Percentiles rank a stretch among this genome's conserved stretches.
phyloP scores from a whole-genome alignment of 2,888 invertebrate genomes.

The Drosophila hawaiiensis region DNA sequence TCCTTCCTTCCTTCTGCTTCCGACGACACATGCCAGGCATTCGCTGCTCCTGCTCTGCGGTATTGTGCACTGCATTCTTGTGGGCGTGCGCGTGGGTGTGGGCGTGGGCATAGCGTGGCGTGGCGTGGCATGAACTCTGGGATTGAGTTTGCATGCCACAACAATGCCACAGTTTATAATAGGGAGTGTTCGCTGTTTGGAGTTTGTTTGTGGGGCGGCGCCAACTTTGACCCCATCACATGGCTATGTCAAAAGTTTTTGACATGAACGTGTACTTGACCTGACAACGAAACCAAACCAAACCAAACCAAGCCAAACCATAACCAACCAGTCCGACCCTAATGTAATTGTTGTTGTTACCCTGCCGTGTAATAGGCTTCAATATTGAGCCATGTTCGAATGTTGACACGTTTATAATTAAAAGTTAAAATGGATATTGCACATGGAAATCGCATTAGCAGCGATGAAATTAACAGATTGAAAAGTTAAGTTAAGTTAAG shows the following conservation, averaged over 20 bases:
- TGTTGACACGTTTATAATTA: slow-evolving; percentile 59
- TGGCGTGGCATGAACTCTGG: slow-evolving; percentile 1
- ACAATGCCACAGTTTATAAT: slow-evolving; percentile 59
- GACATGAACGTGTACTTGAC: slow-evolving; percentile 73
- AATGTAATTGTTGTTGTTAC: slow-evolving; percentile 29
- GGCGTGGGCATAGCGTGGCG: background rate
- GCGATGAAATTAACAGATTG: background rate
- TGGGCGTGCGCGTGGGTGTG: slow-evolving; percentile 33
- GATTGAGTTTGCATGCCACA: slow-evolving; percentile 46
- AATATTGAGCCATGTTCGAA: slow-evolving; percentile 28
- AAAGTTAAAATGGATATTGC: slow-evolving; percentile 22
- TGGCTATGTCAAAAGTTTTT: slow-evolving; percentile 67
- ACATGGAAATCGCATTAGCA: slow-evolving; percentile 1
- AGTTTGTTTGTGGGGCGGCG: slow-evolving; percentile 8
- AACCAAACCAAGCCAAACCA: background rate
- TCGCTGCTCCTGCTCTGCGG: slow-evolving; percentile 23
- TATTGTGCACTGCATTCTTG: slow-evolving; percentile 46
- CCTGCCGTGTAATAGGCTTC: background rate
- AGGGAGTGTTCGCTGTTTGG: slow-evolving; percentile 22
- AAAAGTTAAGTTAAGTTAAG: too few species aligned
- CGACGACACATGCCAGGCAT: slow-evolving; percentile 62
- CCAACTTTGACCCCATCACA: slow-evolving; percentile 50
- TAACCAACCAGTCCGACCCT: background rate
- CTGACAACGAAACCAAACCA: slow-evolving; percentile 47
- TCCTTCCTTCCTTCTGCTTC: slow-evolving; percentile 51